Base-by-base conservation (phyloP, 2,113 vertebrate genomes). In the Nothobranchius furzeri region DNA sequence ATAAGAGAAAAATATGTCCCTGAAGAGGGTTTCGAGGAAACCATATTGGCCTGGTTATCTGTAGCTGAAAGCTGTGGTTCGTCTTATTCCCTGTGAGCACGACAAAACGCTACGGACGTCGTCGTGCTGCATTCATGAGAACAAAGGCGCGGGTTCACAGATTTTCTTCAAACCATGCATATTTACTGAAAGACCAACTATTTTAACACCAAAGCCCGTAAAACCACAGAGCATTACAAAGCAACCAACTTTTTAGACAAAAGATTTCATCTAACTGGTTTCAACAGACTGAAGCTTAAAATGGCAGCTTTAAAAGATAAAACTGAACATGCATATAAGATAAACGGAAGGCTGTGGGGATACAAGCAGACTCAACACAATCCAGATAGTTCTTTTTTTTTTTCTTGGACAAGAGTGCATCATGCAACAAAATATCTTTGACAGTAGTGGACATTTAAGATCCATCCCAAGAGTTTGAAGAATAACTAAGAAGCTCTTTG, bases 1-100 rank as follows among this genome's bases (percentile, higher is more conserved):
- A 68, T 59, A 72, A 70, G 60, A 50, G 15, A 7, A 58, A 57
- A 73, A 52, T 30, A 59, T 51, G 73, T 71, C 69, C 64, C 68
- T 48, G 58, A 82, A 72, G 71, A 77, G 59, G 64, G 64, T 61
- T 67, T 51, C 25, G 61, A 87, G 71, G 74, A 75, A 65, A 58
- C 55, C 46, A 46, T 15, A 46, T 2, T 45, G 70, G 58, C 12
- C 50, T 84, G 59, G 87, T 88, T 81, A 85, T 84, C 70, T 76
- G 51, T 53, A 71, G 53, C 76, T 80, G 75, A 87, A 83, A 83
- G 70, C 24, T 64, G 42, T 74, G 57, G 37, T 64, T 70, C 37
- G 56, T 84, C 76, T 69, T 72, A 75, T 75, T 83, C 75, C 83
- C 75, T 68, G 60, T 57, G 61, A 78, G 75, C 58, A 75, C 59